Percentiles rank a stretch among this genome's conserved stretches.
These are phyloP conservation scores for Notoglanidium macrostoma DNA, from an alignment of 2,797 vertebrate species.

Conservation along the genomic window DNA sequence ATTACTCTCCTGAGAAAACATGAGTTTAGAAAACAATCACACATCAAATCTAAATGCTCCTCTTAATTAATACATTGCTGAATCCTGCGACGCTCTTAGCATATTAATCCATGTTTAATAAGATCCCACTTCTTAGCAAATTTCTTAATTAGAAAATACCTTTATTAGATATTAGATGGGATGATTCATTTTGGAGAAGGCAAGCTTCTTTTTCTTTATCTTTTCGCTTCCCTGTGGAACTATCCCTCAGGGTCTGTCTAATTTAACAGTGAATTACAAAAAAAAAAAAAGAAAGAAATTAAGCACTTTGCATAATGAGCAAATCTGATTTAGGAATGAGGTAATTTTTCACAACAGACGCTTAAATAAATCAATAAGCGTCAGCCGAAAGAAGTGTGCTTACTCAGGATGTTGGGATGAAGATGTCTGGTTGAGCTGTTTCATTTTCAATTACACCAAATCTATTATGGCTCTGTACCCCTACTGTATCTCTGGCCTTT, in stretches of 20 bases:
- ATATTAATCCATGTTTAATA: background rate
- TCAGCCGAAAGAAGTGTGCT: slow-evolving; percentile 53
- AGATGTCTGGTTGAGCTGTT: slow-evolving; percentile 41
- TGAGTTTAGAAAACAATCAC: slow-evolving; percentile 36
- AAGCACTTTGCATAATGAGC: slow-evolving; percentile 50
- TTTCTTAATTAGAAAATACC: slow-evolving; percentile 10
- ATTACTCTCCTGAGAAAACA: slow-evolving; percentile 49
- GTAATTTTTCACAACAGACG: slow-evolving; percentile 61
- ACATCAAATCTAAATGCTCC: slow-evolving; percentile 42
- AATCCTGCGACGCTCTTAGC: background rate
- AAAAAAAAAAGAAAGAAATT: slow-evolving; percentile 40
- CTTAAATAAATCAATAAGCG: slow-evolving; percentile 61
- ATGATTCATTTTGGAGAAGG: slow-evolving; percentile 2
- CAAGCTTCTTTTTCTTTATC: slow-evolving; percentile 30
- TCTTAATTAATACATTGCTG: slow-evolving; percentile 52
- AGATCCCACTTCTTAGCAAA: slow-evolving; percentile 39
- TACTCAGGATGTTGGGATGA: slow-evolving; percentile 56
- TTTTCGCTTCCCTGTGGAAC: slow-evolving; percentile 18
- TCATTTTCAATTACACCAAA: slow-evolving; percentile 48
- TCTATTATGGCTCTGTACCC: slow-evolving; percentile 41
- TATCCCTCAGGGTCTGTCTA: slow-evolving; percentile 31
- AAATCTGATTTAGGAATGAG: slow-evolving; percentile 41
- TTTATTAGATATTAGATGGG: slow-evolving; percentile 28
- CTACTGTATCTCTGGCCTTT: slow-evolving; percentile 36
- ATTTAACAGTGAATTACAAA: slow-evolving; percentile 34